A percentile compares a stretch with the other conserved stretches of the same genome.
Conservation (phyloP, 2,113 vertebrate species). For the Labeo rohita region DNA sequence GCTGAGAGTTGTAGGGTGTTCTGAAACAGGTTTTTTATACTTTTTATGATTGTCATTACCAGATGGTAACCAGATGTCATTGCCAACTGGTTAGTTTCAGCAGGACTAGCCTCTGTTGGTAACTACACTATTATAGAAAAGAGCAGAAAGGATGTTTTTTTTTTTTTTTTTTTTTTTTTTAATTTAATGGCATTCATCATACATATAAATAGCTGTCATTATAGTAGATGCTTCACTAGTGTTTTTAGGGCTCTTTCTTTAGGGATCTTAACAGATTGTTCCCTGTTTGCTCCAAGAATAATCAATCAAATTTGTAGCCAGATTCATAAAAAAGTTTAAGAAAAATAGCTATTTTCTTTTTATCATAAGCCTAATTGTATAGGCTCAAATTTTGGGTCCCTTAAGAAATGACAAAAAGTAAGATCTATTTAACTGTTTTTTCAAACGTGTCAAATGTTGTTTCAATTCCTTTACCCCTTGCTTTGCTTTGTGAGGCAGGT, state of each 20-base stretch:
- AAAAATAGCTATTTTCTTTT: background rate
- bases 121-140: background rate
- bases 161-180: no score
- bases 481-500: no score
- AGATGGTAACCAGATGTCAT: background rate
- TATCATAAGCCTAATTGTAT: no score
- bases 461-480: no score
- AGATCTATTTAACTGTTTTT: no score
- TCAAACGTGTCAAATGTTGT: no score
- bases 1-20: background rate
- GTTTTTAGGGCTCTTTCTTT: background rate
- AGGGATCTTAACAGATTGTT: background rate
- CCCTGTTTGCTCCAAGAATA: background rate
- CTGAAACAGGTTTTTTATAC: background rate
- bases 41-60: background rate
- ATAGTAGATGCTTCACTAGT: background rate
- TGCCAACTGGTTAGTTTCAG: background rate
- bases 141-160: background rate
- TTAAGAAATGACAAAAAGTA: no score
- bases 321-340: background rate
- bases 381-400: no score
- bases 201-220: background rate
- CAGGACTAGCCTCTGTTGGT: background rate
- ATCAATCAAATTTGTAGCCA: background rate
- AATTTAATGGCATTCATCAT: no score